Percentiles rank a stretch among this genome's conserved stretches.
phyloP scores from a whole-genome alignment of 2,797 vertebrate genomes.

The Muraenolepis orangiensis region DNA sequence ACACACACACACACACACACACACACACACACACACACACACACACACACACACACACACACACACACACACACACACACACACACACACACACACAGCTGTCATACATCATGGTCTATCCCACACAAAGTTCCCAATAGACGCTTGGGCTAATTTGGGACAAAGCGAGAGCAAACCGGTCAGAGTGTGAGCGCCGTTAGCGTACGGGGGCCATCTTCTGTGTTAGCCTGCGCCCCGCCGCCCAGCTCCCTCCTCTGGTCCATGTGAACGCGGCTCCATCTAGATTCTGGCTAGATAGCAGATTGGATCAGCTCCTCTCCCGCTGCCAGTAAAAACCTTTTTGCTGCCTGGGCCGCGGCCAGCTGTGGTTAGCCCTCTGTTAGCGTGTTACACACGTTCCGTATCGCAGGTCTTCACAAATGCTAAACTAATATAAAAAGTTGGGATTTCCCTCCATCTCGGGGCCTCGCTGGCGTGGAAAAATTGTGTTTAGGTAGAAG shows the following conservation, averaged over 20 bases:
- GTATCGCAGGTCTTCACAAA: slow-evolving; percentile 58
- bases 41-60: slow-evolving; percentile 30
- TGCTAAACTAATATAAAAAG: slow-evolving; percentile 62
- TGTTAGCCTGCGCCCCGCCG: slow-evolving; percentile 39
- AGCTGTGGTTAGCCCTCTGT: slow-evolving; percentile 54
- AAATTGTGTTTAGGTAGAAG: slow-evolving; percentile 41
- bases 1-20: slow-evolving; percentile 7
- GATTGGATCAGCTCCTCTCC: slow-evolving; percentile 70
- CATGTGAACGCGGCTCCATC: slow-evolving; percentile 59
- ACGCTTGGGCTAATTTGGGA: slow-evolving; percentile 83
- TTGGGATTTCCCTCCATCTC: slow-evolving; percentile 60
- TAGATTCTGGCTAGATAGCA: slow-evolving; percentile 65
- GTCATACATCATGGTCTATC: slow-evolving; percentile 64
- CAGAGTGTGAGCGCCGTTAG: slow-evolving; percentile 62
- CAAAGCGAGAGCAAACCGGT: slow-evolving; percentile 74
- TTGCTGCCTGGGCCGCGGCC: slow-evolving; percentile 69
- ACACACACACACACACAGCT: slow-evolving; percentile 30
- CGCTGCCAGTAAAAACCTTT: slow-evolving; percentile 72
- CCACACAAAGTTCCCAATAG: slow-evolving; percentile 73
- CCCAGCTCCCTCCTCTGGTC: slow-evolving; percentile 44
- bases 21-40: slow-evolving; percentile 21
- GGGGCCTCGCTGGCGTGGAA: slow-evolving; percentile 34
- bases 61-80: slow-evolving; percentile 28
- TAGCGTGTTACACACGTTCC: slow-evolving; percentile 55
- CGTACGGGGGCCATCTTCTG: slow-evolving; percentile 55